These are phyloP conservation scores for Gadus chalcogrammus DNA, from an alignment of 2,113 vertebrate species.

Conservation along the genomic window DNA sequence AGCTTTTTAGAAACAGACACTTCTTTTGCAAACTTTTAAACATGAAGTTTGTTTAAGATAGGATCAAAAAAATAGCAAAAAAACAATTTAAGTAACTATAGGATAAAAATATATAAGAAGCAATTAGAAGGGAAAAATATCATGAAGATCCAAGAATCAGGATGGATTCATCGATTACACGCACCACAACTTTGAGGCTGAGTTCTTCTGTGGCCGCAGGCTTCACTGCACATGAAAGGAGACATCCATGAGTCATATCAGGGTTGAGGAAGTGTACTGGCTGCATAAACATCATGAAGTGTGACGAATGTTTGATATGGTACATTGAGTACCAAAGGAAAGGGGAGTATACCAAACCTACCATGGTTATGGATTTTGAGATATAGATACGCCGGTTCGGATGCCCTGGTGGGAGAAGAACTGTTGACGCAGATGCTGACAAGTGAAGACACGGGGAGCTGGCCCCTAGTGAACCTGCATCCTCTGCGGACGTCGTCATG, in stretches of 20 bases:
- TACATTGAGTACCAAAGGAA: not conserved
- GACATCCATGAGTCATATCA: not conserved
- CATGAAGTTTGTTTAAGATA: no score
- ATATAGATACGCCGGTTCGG: constrained; percentile 67
- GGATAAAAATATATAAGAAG: no score
- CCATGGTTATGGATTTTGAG: constrained; percentile 82
- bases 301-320: not conserved
- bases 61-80: no score
- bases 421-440: constrained; percentile 85
- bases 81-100: no score
- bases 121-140: no score
- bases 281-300: not conserved
- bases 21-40: no score
- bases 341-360: constrained; percentile 38
- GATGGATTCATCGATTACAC: no score
- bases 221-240: constrained; percentile 66
- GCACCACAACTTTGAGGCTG: not conserved
- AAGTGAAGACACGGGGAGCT: constrained; percentile 77
- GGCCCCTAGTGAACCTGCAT: constrained; percentile 67
- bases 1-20: no score
- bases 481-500: constrained; percentile 50
- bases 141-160: no score
- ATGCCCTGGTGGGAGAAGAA: constrained; percentile 43
- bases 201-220: constrained; percentile 57
- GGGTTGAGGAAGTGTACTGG: no score